Conservation (phyloP, 2,797 vertebrate species). For the Oreochromis grahami region DNA sequence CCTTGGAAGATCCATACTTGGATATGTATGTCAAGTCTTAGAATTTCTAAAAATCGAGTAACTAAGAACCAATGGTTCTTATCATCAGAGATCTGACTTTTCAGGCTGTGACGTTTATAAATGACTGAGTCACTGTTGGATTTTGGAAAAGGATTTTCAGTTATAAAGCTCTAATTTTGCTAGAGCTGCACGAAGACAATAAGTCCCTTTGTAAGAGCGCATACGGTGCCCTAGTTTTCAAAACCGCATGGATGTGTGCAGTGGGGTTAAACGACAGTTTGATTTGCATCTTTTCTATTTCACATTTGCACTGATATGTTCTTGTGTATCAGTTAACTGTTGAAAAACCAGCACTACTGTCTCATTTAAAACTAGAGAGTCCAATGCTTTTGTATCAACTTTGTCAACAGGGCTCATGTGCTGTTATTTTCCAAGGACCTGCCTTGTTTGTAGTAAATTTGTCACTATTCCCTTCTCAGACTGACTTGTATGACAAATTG, state of each 20-base stretch:
- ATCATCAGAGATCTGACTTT: not conserved
- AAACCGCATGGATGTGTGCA: not conserved
- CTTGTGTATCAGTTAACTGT: not conserved
- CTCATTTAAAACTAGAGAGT: not conserved
- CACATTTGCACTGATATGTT: not conserved
- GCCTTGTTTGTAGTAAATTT: not conserved
- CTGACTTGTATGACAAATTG: not conserved
- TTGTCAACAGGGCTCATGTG: not conserved
- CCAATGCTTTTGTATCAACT: not conserved
- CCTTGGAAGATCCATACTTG: not conserved
- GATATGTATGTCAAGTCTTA: not conserved
- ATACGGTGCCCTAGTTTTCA: not conserved
- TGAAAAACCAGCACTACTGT: not conserved
- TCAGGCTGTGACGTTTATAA: not conserved
- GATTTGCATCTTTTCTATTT: not conserved
- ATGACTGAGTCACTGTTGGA: not conserved
- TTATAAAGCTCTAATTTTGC: not conserved
- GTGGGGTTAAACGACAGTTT: not conserved
- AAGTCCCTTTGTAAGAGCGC: not conserved
- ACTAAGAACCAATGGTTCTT: rapidly evolving
- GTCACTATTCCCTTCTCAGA: not conserved
- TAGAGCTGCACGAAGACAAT: not conserved
- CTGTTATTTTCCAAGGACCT: not conserved
- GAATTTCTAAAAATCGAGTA: not conserved
- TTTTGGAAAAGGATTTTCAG: not conserved